These are phyloP conservation scores for Stigmatopora argus DNA, from an alignment of 2,113 vertebrate species.

Conservation along the genomic window DNA sequence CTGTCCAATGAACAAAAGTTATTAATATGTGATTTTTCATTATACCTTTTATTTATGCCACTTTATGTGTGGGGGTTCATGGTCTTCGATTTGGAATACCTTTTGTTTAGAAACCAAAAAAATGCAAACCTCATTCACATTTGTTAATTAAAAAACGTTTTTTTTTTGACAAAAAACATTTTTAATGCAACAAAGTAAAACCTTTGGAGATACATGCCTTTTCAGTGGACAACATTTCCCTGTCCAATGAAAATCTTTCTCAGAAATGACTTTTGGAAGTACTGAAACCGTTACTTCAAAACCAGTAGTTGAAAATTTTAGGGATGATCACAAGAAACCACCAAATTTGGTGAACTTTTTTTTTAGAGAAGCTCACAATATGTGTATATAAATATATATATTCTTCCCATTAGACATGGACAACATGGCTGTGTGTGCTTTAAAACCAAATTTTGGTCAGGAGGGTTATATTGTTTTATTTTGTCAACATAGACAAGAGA, in stretches of 20 bases:
- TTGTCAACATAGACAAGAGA: conserved; percentile 38
- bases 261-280: too few relatives aligned
- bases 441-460: conserved; percentile 66
- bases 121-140: background rate
- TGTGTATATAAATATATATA: background rate
- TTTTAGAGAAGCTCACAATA: background rate
- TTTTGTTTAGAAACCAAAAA: too few relatives aligned
- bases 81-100: too few relatives aligned
- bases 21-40: background rate
- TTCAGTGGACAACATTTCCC: background rate
- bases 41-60: too few relatives aligned
- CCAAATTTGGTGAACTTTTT: background rate
- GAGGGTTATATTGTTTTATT: conserved; percentile 31
- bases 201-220: background rate
- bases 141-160: background rate
- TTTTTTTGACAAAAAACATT: background rate
- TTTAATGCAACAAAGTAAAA: background rate
- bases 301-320: background rate
- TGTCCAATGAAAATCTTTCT: background rate
- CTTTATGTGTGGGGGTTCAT: too few relatives aligned
- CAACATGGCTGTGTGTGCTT: conserved; percentile 45
- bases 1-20: background rate
- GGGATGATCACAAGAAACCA: background rate
- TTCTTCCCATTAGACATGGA: background rate
- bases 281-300: too few relatives aligned